Percentiles rank a stretch among this genome's conserved stretches.
Evolutionary conservation across 2,888 invertebrate species (phyloP).

Genomic region (Melinaea menophilus): DNA sequence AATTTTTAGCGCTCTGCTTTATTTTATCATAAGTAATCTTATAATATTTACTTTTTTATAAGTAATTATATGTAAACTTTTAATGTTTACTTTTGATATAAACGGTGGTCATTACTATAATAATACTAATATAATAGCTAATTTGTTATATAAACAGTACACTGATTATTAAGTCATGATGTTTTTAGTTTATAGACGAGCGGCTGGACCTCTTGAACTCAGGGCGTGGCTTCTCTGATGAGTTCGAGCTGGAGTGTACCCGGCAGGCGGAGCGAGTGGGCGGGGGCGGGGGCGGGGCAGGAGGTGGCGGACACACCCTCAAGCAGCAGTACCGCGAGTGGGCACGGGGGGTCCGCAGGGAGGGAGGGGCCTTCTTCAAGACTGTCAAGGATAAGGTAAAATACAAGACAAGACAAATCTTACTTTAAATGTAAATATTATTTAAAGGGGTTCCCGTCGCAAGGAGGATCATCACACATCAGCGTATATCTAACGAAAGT

Average conservation of each 20-base stretch:
- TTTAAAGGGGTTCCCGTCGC: neutral
- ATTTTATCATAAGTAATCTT: no score
- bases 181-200: conserved; percentile 94
- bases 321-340: conserved; percentile 82
- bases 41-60: no score
- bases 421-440: neutral
- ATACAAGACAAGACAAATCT: neutral
- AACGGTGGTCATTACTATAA: no score
- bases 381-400: conserved; percentile 91
- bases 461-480: no score
- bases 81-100: no score
- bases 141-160: no score
- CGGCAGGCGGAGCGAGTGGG: conserved; percentile 76
- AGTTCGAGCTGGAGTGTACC: conserved; percentile 92
- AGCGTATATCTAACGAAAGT: no score
- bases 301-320: conserved; percentile 66
- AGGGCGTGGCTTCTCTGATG: conserved; percentile 95
- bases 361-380: conserved; percentile 90
- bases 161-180: no score
- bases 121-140: no score
- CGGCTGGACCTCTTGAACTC: conserved; percentile 93
- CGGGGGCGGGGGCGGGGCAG: conserved; percentile 74
- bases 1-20: no score
- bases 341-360: conserved; percentile 86
- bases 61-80: no score